These are phyloP conservation scores for Lagopus leucura DNA, from an alignment of 2,113 vertebrate genomes.

Conservation along the genomic window DNA sequence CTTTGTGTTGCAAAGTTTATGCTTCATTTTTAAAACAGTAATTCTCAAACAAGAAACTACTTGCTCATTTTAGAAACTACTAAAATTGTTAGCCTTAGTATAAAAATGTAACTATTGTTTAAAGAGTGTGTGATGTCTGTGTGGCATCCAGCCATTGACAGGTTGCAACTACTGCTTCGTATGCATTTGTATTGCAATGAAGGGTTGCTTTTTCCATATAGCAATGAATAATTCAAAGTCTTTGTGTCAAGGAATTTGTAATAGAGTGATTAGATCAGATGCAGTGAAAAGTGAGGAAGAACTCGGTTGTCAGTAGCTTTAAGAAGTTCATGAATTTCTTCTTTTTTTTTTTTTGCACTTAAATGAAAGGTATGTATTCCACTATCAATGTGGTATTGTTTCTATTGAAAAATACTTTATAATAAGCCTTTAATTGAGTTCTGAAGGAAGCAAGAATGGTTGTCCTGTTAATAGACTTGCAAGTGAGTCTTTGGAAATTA, in stretches of 20 bases:
- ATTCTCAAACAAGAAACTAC: neutral
- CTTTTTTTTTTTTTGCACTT: neutral
- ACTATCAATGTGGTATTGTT: neutral
- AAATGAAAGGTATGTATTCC: slow-evolving; percentile 4
- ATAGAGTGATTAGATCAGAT: neutral
- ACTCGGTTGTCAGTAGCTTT: neutral
- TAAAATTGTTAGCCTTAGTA: neutral
- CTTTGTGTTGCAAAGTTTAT: neutral
- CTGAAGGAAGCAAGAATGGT: neutral
- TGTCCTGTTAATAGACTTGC: neutral
- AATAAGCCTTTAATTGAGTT: neutral
- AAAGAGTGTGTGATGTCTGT: neutral
- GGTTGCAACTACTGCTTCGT: neutral
- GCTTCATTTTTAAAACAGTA: neutral
- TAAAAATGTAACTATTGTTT: neutral
- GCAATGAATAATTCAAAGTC: neutral
- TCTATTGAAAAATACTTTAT: neutral
- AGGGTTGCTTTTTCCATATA: neutral
- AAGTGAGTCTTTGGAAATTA: neutral
- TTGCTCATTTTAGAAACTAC: neutral
- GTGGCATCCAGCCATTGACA: neutral
- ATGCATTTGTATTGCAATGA: neutral
- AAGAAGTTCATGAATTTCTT: neutral
- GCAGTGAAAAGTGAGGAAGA: neutral
- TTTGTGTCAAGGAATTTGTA: neutral